Evolutionary conservation across 1,140 invertebrate species (phyloP).

Genomic region (Ostrea denselamellosa): DNA sequence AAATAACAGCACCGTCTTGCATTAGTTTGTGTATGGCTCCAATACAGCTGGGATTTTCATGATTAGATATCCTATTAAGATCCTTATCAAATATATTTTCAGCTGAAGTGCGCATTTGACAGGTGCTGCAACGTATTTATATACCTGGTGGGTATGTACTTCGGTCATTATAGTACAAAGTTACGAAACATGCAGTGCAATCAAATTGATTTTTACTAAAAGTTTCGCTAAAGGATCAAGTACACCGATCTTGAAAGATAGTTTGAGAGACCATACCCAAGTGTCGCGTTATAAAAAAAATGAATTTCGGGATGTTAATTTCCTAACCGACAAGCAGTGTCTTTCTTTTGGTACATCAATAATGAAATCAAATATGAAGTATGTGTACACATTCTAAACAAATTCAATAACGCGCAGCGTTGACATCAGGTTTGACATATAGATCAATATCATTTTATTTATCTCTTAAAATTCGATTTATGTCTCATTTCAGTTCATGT

Average conservation of each 20-base stretch:
- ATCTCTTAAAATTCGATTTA: slow-evolving; percentile 15
- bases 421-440: slow-evolving; percentile 22
- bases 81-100: background rate
- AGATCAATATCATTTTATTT: slow-evolving; percentile 20
- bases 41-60: background rate
- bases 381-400: too few species aligned
- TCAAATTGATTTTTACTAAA: background rate
- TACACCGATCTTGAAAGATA: too few species aligned
- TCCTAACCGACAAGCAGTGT: too few species aligned
- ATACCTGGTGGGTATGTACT: background rate
- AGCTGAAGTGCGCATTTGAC: background rate
- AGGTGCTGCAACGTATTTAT: background rate
- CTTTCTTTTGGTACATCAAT: too few species aligned
- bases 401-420: background rate
- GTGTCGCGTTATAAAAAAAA: too few species aligned
- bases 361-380: too few species aligned
- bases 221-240: too few species aligned
- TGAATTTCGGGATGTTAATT: too few species aligned
- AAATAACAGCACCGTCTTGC: background rate
- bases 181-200: background rate
- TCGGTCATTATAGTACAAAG: background rate
- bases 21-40: background rate
- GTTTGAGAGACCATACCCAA: too few species aligned
- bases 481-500: background rate
- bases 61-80: background rate